phyloP scores from a whole-genome alignment of 2,888 invertebrate genomes.

The Eristalinus aeneus region DNA sequence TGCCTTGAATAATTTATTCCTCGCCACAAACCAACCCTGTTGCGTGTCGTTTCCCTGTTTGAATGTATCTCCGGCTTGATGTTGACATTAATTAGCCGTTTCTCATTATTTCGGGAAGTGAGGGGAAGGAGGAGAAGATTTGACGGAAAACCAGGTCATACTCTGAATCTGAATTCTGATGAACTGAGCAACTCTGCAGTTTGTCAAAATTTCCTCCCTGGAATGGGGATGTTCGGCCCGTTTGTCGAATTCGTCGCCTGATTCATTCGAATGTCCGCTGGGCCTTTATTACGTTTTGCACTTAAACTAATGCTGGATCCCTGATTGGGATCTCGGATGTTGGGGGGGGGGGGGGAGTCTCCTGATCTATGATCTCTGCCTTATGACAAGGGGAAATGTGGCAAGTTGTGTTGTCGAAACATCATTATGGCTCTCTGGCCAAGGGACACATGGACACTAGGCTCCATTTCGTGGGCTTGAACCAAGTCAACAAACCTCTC shows the following conservation, averaged over 20 bases:
- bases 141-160: not conserved
- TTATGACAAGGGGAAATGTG: too few relatives aligned
- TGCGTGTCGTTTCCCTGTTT: constrained; percentile 55
- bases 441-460: too few relatives aligned
- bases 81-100: constrained; percentile 51
- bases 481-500: too few relatives aligned
- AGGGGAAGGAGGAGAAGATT: not conserved
- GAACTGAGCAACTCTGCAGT: not conserved
- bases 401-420: not conserved
- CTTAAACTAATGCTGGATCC: not conserved
- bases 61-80: constrained; percentile 13
- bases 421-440: too few relatives aligned
- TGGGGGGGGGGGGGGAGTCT: too few relatives aligned
- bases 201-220: not conserved
- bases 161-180: not conserved
- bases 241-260: not conserved
- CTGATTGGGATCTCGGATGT: not conserved
- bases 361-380: too few relatives aligned
- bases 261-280: not conserved
- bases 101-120: constrained; percentile 20
- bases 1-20: constrained; percentile 56
- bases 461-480: too few relatives aligned
- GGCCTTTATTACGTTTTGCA: not conserved
- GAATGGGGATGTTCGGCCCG: too few relatives aligned
- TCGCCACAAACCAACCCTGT: constrained; percentile 14